phyloP scores from a whole-genome alignment of 2,113 vertebrate species.

The Calypte anna region DNA sequence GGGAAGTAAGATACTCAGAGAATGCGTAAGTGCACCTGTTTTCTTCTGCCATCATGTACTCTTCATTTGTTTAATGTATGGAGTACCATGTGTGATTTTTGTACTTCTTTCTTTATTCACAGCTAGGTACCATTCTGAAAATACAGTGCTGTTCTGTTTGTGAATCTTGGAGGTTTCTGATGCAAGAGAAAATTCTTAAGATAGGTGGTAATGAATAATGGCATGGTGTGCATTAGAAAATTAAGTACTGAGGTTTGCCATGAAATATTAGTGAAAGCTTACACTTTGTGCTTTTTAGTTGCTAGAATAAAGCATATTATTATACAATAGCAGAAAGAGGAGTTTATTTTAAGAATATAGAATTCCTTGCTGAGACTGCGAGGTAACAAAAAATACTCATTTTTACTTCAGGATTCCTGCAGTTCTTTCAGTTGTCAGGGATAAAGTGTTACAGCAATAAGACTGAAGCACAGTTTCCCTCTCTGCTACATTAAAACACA shows the following conservation, averaged over 20 bases:
- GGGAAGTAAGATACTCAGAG: slow-evolving; percentile 42
- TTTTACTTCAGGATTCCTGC: background rate
- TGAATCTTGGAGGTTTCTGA: slow-evolving; percentile 16
- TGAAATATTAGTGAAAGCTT: background rate
- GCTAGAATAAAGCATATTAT: background rate
- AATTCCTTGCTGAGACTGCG: slow-evolving; percentile 18
- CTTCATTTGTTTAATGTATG: background rate
- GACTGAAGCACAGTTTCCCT: background rate
- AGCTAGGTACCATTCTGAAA: slow-evolving; percentile 41
- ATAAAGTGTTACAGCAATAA: background rate
- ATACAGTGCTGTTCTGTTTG: slow-evolving; percentile 4
- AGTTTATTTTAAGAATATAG: background rate
- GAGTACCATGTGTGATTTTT: background rate
- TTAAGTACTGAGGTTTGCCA: slow-evolving; percentile 30
- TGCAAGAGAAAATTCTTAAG: background rate
- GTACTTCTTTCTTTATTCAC: slow-evolving; percentile 1
- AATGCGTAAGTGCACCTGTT: slow-evolving; percentile 5
- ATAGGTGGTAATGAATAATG: slow-evolving; percentile 26
- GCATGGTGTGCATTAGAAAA: background rate
- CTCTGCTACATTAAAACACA: background rate
- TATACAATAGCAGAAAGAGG: background rate
- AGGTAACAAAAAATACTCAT: background rate
- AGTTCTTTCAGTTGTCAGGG: background rate
- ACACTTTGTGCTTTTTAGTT: slow-evolving; percentile 5
- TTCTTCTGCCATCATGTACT: background rate